phyloP scores from a whole-genome alignment of 2,888 invertebrate genomes.

The Laothoe populi region DNA sequence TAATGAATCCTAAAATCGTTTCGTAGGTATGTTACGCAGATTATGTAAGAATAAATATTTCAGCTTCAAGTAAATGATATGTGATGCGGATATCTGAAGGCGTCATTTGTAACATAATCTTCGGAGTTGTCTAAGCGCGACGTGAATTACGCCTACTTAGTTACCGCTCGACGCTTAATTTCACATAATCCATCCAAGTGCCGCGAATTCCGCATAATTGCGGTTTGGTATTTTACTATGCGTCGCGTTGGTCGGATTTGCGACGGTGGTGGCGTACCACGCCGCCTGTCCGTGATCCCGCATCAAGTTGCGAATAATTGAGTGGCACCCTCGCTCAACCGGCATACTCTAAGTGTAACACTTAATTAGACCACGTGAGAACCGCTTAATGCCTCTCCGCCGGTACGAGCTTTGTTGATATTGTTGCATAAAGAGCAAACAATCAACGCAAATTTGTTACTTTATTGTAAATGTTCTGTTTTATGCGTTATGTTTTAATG shows the following conservation, averaged over 20 bases:
- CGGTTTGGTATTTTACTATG: slow-evolving; percentile 70
- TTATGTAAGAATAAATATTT: too few species aligned
- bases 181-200: slow-evolving; percentile 78
- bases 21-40: too few species aligned
- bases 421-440: slow-evolving; percentile 63
- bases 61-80: too few species aligned
- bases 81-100: not conserved
- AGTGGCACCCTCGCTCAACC: slow-evolving; percentile 65
- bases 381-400: slow-evolving; percentile 61
- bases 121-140: slow-evolving; percentile 44
- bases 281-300: slow-evolving; percentile 65
- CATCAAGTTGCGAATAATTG: slow-evolving; percentile 80
- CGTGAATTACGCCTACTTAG: slow-evolving; percentile 72
- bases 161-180: slow-evolving; percentile 72
- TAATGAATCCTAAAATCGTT: too few species aligned
- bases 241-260: slow-evolving; percentile 64
- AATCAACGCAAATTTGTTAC: slow-evolving; percentile 49
- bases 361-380: slow-evolving; percentile 80
- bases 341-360: slow-evolving; percentile 65
- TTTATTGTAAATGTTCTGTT: slow-evolving; percentile 34
- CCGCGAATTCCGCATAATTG: slow-evolving; percentile 74
- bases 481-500: slow-evolving; percentile 34
- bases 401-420: slow-evolving; percentile 55
- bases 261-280: slow-evolving; percentile 37
- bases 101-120: slow-evolving; percentile 19